These are phyloP conservation scores for Fulica atra DNA, from an alignment of 2,113 vertebrate species.

Conservation along the genomic window DNA sequence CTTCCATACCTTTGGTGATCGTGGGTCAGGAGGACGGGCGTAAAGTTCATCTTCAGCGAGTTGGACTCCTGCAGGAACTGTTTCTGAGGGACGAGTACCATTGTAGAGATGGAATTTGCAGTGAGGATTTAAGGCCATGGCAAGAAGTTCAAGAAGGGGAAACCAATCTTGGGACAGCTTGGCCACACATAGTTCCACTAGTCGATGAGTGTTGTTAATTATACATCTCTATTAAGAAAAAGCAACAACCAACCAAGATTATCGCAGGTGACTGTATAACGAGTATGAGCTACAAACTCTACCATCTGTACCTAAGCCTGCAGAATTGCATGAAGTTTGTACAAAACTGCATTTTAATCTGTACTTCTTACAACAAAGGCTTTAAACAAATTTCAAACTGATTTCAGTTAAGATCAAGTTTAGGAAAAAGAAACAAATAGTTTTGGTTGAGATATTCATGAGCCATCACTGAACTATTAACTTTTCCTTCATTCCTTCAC, in stretches of 20 bases:
- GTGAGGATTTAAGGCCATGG: slow-evolving; percentile 99
- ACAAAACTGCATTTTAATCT: neutral
- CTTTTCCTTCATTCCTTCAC: neutral
- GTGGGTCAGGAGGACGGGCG: slow-evolving; percentile 95
- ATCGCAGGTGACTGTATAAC: neutral
- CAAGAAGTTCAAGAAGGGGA: slow-evolving; percentile 97
- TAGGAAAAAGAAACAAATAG: neutral
- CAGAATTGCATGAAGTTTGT: neutral
- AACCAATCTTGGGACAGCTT: slow-evolving; percentile 99
- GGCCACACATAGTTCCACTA: slow-evolving; percentile 97
- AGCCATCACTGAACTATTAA: neutral
- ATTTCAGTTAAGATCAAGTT: neutral
- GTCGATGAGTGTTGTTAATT: slow-evolving; percentile 98
- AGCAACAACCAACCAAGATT: neutral
- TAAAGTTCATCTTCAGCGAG: slow-evolving; percentile 96
- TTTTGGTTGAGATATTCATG: neutral
- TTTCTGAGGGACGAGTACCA: slow-evolving; percentile 97
- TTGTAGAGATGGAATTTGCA: slow-evolving; percentile 99
- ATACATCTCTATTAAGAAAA: slow-evolving; percentile 90
- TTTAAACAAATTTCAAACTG: neutral
- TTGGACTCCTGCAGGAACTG: slow-evolving; percentile 93
- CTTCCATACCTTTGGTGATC: slow-evolving; percentile 91
- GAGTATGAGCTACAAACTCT: neutral
- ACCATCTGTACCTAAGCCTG: neutral
- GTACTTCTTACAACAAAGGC: neutral